phyloP scores from a whole-genome alignment of 2,888 invertebrate species.

The Habrosyne pyritoides region DNA sequence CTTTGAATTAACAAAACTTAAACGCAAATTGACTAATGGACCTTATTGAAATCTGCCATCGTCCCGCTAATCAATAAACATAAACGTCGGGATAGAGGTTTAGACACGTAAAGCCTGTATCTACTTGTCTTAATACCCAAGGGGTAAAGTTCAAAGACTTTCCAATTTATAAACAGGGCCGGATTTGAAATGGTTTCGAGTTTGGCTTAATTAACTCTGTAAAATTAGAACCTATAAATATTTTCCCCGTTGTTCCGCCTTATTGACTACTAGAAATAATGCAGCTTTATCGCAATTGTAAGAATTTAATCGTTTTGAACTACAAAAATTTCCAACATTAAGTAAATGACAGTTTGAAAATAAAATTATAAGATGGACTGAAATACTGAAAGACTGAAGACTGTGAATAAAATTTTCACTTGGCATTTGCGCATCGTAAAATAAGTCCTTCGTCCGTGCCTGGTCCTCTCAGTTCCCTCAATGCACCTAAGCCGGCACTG shows the following conservation, averaged over 20 bases:
- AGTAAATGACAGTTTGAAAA: not conserved
- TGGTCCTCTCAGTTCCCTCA: not conserved
- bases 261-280: not conserved
- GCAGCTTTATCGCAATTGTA: not conserved
- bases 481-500: slow-evolving; percentile 34
- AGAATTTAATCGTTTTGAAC: not conserved
- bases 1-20: slow-evolving; percentile 63
- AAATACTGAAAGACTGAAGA: too few relatives aligned
- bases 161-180: slow-evolving; percentile 56
- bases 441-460: not conserved
- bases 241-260: not conserved
- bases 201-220: not conserved
- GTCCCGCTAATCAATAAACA: slow-evolving; percentile 76
- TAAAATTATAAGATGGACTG: too few relatives aligned
- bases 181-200: slow-evolving; percentile 30
- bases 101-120: slow-evolving; percentile 60
- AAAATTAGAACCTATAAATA: not conserved
- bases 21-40: slow-evolving; percentile 78
- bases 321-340: not conserved
- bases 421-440: too few relatives aligned
- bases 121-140: slow-evolving; percentile 55
- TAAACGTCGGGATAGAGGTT: slow-evolving; percentile 73
- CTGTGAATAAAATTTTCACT: too few relatives aligned
- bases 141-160: slow-evolving; percentile 76
- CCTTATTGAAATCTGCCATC: slow-evolving; percentile 72